Evolutionary conservation across 37 sponge, comb jelly and placozoan genomes (phyloP).

Genomic region (Haliclona indistincta): DNA sequence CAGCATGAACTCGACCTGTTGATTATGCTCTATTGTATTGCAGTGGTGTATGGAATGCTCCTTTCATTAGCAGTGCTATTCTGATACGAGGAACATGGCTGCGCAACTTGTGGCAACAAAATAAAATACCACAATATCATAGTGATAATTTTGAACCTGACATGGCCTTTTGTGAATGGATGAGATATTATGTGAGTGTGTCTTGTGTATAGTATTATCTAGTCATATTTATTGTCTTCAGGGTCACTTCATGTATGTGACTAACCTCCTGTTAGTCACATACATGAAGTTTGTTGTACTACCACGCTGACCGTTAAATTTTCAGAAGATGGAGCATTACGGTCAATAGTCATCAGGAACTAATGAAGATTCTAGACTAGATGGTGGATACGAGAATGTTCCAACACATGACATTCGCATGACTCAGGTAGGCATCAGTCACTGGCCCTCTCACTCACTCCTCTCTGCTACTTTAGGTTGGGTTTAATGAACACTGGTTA

Average conservation of each 20-base stretch:
- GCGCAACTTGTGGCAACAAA: background rate
- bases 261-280: slow-evolving; percentile 71
- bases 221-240: background rate
- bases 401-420: slow-evolving; percentile 96
- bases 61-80: slow-evolving; percentile 50
- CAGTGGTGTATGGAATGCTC: slow-evolving; percentile 91
- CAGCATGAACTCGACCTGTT: no score
- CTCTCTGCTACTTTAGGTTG: slow-evolving; percentile 45
- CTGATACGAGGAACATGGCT: slow-evolving; percentile 59
- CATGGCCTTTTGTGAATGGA: slow-evolving; percentile 69
- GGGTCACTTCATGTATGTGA: slow-evolving; percentile 91
- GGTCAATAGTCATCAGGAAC: slow-evolving; percentile 82
- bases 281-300: slow-evolving; percentile 64
- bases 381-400: slow-evolving; percentile 98
- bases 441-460: background rate
- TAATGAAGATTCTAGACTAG: slow-evolving; percentile 74
- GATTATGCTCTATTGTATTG: no score
- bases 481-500: slow-evolving; percentile 89
- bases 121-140: slow-evolving; percentile 38
- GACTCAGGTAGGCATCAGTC: no score
- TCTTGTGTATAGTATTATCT: background rate
- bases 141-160: slow-evolving; percentile 62
- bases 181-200: slow-evolving; percentile 69
- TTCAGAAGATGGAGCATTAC: slow-evolving; percentile 83
- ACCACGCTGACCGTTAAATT: background rate